Evolutionary conservation across 1,140 invertebrate species (phyloP), one percentile per base, ranked within the genome.

Genomic region (Campoletis sonorensis): DNA sequence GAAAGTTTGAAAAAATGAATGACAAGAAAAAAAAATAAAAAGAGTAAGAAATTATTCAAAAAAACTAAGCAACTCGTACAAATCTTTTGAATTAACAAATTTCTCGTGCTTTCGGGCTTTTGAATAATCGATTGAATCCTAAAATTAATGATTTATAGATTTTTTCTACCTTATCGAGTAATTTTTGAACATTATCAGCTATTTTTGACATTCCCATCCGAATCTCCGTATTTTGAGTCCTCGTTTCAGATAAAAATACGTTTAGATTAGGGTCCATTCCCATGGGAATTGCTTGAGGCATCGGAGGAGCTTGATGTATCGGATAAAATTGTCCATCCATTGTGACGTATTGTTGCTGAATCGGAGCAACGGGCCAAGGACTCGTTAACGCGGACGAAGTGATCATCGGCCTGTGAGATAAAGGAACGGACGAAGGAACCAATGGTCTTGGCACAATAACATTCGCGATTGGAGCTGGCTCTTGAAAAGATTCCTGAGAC

Each of bases 201-300:
- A 92, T 86, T 81, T 90, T 91, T 2, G 89, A 86, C 81, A 93
- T 88, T 45, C 89, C 90, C 89, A 93, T 93, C 84, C 92, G 84
- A 27, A 93, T 87, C 85, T 93, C 92, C 15, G 91, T 80, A 80
- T 91, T 92, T 33, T 91, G 89, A 26, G 90, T 92, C 83, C 92
- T 85, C 30, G 87, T 88, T 87, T 93, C 92, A 8, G 91, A 89
- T 49, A 92, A 82, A 75, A 92, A 89, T 54, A 92, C 84, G 83
- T 91, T 90, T 11, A 92, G 82, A 79, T 87, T 89, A 16, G 90
- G 87, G 86, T 90, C 89, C 33, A 89, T 58, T 23, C 84, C 70
- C 68, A 87, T 15, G 4, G 79, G 81, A 80, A 89, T 79, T 37
- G 87, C 33, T 79, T 85, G 87, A 49, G 87, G 79, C 49, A 89